Conservation (phyloP, 1,140 invertebrate species). For the Zaprionus ornatus region DNA sequence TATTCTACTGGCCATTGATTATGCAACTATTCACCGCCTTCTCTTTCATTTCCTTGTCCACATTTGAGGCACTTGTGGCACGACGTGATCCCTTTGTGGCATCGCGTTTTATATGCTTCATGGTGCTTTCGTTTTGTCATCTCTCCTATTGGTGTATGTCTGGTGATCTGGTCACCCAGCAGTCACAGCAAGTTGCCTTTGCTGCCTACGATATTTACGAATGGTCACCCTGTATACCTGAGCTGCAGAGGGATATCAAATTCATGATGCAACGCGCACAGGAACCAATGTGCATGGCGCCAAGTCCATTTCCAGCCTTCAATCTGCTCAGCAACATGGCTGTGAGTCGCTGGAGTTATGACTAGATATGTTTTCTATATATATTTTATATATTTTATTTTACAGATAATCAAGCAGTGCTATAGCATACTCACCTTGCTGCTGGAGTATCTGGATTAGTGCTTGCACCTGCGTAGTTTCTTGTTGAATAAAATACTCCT, state of each 20-base stretch:
- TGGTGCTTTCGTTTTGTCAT: constrained; percentile 37
- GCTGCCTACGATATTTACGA: constrained; percentile 54
- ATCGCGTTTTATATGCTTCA: constrained; percentile 42
- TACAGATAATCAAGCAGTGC: constrained; percentile 58
- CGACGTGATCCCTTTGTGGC: constrained; percentile 36
- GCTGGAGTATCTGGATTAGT: constrained; percentile 50
- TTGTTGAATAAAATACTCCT: constrained; percentile 8
- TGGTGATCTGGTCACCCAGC: constrained; percentile 51
- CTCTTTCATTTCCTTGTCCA: constrained; percentile 46
- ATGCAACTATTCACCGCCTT: constrained; percentile 48
- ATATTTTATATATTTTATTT: not conserved
- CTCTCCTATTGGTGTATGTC: constrained; percentile 46
- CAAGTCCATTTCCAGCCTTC: constrained; percentile 47
- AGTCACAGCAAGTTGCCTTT: constrained; percentile 41
- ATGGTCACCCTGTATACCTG: constrained; percentile 5
- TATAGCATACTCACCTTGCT: constrained; percentile 58
- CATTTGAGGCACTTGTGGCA: constrained; percentile 40
- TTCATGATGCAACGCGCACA: constrained; percentile 51
- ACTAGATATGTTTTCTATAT: too few relatives aligned
- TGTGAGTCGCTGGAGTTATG: constrained; percentile 19
- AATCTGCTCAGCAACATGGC: constrained; percentile 50
- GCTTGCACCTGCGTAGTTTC: not conserved
- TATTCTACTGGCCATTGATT: constrained; percentile 46
- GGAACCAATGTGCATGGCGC: constrained; percentile 22
- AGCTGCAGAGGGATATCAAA: constrained; percentile 20